A percentile compares a stretch with the other conserved stretches of the same genome.
These are phyloP conservation scores for Drosophila quadrilineata DNA, from an alignment of 1,140 invertebrate species.

Conservation along the genomic window DNA sequence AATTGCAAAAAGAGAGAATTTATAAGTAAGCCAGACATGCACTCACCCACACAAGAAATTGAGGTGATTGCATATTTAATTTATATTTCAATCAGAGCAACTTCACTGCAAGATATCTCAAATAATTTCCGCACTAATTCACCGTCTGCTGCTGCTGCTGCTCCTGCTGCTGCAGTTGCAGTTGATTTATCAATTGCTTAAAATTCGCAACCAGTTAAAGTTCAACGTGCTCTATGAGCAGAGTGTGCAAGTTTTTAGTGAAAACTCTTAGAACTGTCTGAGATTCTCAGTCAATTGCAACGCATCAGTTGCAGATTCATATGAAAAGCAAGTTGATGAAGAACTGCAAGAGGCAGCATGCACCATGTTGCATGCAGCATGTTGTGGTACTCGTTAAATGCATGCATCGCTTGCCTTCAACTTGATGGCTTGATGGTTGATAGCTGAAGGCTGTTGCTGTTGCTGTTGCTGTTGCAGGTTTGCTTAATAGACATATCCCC, in stretches of 20 bases:
- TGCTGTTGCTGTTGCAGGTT: neutral
- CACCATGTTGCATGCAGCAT: neutral
- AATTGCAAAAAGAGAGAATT: slow-evolving; percentile 12
- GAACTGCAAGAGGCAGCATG: too few species aligned
- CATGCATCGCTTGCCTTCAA: neutral
- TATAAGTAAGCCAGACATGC: slow-evolving; percentile 1
- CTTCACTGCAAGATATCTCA: neutral
- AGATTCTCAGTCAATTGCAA: neutral
- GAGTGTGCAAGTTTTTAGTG: too few species aligned
- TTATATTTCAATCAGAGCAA: slow-evolving; percentile 10
- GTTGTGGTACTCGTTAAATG: neutral
- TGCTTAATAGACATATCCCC: slow-evolving; percentile 19
- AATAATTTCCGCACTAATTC: slow-evolving; percentile 25
- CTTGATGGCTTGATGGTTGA: too few species aligned
- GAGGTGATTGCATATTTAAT: slow-evolving; percentile 5
- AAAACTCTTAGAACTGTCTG: neutral
- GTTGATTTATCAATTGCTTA: too few species aligned
- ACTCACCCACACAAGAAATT: neutral
- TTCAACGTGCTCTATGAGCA: too few species aligned
- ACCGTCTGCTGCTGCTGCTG: neutral
- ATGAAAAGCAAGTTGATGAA: too few species aligned
- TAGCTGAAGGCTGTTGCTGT: too few species aligned
- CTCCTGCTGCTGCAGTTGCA: neutral
- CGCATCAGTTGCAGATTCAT: too few species aligned
- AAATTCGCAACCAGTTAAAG: neutral